Base-by-base conservation (phyloP, 2,113 vertebrate genomes). In the Nibea coibor region DNA sequence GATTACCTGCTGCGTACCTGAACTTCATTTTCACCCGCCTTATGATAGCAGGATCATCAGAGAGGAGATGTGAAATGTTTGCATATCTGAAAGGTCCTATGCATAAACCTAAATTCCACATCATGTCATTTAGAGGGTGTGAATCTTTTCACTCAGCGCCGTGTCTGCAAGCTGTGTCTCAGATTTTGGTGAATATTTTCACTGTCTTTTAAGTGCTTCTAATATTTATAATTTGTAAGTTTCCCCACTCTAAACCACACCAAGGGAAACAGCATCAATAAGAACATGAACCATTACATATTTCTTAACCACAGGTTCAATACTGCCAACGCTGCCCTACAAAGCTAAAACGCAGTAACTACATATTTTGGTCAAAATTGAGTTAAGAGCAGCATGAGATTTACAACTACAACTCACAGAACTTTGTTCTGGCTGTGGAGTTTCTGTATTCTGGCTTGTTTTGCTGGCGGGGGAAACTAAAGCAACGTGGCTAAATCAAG, bases 1-100 rank as follows among this genome's bases (percentile, higher is more conserved):
- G 88, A 89, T 91, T 89, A 89, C 68, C 65, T 77, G 78, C 84
- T 53, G 84, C 76, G 58, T 53, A 87, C 84, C 78, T 83, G 78
- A 84, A 86, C 85, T 75, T 77, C 69, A 72, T 85, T 83, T 68
- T 59, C 83, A 72, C 76, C 83, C 78, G 83, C 82, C 53, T 67
- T 4, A 47, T 42, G 50, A 81, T 42, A 9, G 78, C 65, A 67
- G 74, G 78, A 80, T 88, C 78, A 86, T 58, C 48, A 43, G 28
- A 58, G 75, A 83, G 16, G 65, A 75, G 61, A 75, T 47, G 48
- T 10, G 20, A 63, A 75, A 78, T 63, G 57, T 28, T 57, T 62
- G 63, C 24, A 76, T 9, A 31, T 81, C 39, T 71, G 4, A 75
- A 50, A 67, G 42, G 22, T 56, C 31, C 63, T 51, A 15, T 31